phyloP scores from a whole-genome alignment of 2,797 vertebrate species.

The Picus viridis region DNA sequence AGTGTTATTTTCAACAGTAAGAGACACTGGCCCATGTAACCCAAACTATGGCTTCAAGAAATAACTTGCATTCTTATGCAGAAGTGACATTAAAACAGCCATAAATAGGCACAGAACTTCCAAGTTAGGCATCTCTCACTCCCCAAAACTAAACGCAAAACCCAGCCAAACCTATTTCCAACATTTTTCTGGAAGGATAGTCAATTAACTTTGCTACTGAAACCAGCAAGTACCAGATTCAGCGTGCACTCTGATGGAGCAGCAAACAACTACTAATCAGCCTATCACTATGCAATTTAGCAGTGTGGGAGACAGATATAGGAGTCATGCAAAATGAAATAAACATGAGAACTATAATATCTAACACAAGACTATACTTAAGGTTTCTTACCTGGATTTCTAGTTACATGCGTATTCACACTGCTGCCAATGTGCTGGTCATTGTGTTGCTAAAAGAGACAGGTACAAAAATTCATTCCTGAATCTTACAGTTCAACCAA shows the following conservation, averaged over 20 bases:
- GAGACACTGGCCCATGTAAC: neutral
- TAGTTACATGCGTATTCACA: slow-evolving; percentile 85
- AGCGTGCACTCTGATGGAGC: neutral
- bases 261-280: neutral
- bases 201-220: neutral
- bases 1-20: neutral
- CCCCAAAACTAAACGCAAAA: neutral
- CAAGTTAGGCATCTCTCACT: neutral
- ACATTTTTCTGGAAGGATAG: neutral
- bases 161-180: neutral
- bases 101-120: neutral
- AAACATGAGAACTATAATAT: neutral
- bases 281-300: neutral
- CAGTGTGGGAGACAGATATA: neutral
- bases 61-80: neutral
- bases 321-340: neutral
- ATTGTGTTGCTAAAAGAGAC: slow-evolving; percentile 81
- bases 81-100: neutral
- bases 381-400: slow-evolving; percentile 87
- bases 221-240: neutral
- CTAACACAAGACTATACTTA: neutral
- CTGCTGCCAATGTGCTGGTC: slow-evolving; percentile 89
- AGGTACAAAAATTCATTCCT: neutral
- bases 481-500: neutral
- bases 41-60: neutral